Evolutionary conservation across 2,888 invertebrate species (phyloP), one percentile per base, ranked within the genome.

Genomic region (Coenonympha arcania): DNA sequence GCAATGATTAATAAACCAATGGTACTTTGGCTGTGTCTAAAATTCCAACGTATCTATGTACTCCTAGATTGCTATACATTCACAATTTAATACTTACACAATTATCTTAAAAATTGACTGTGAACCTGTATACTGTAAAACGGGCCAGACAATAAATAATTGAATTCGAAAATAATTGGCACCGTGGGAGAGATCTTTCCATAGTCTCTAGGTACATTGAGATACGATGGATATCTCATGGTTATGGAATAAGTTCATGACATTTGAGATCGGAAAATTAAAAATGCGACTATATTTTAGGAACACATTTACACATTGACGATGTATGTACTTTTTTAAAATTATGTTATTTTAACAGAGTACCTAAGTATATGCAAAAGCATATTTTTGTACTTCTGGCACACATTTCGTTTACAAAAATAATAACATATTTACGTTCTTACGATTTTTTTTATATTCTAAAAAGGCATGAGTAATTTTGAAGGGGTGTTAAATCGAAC

Each of bases 161-260:
- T n/a, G 16, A 15, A 8, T 33, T 16, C 15, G 13, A 16, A 33
- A 8, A 8, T 61, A 61, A 59, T 64, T 65, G 63, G 64, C 64
- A 65, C 62, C 60, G 44, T 41, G 50, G 56, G 61, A 62, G 63
- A 62, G 30, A 40, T 31, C n/a, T 13, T n/a, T 20, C 6, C 4
- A 41, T 15, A 22, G 16, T 16, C 26, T 11, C n/a, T 24, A 15
- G 30, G 4, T 11, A 13, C 9, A n/a, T 26, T 4, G n/a, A n/a
- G n/a, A n/a, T n/a, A n/a, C n/a, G n/a, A n/a, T n/a, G n/a, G n/a
- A n/a, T n/a, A n/a, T n/a, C n/a, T n/a, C n/a, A n/a, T n/a, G n/a
- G n/a, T n/a, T n/a, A n/a, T n/a, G n/a, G n/a, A n/a, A n/a, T n/a
- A n/a, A n/a, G n/a, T n/a, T n/a, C n/a, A n/a, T n/a, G n/a, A 4